phyloP scores from a whole-genome alignment of 53 echinoderm and acorn worm species.

The Echinometra lucunter region DNA sequence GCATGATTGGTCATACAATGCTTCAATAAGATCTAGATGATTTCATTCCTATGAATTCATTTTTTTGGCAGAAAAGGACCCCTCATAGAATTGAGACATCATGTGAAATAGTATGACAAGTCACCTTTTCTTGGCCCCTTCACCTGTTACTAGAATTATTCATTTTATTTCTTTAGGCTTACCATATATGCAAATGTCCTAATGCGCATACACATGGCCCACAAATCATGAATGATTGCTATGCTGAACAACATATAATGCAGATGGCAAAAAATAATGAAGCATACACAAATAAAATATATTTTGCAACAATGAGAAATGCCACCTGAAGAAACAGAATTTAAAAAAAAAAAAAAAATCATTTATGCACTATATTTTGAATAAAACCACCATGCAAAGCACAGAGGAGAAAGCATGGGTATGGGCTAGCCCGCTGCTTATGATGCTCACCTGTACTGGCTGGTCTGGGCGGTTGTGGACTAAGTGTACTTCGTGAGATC shows the following conservation, averaged over 20 bases:
- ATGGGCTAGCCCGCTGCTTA: neutral
- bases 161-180: neutral
- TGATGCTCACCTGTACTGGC: constrained; percentile 93
- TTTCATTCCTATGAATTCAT: constrained; percentile 4
- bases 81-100: constrained; percentile 1
- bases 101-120: neutral
- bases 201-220: neutral
- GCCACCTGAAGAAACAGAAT: neutral
- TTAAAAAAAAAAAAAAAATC: too few species aligned
- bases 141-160: neutral
- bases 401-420: neutral
- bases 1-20: constrained; percentile 10
- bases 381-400: neutral
- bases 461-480: constrained; percentile 96
- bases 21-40: constrained; percentile 32
- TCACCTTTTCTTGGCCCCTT: neutral
- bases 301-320: neutral
- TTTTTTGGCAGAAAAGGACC: neutral
- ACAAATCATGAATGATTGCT: neutral
- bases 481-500: constrained; percentile 87
- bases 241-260: neutral
- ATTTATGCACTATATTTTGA: neutral
- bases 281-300: neutral
- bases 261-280: neutral
- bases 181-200: neutral